Conservation (phyloP, 2,888 invertebrate species). For the Boloria selene region DNA sequence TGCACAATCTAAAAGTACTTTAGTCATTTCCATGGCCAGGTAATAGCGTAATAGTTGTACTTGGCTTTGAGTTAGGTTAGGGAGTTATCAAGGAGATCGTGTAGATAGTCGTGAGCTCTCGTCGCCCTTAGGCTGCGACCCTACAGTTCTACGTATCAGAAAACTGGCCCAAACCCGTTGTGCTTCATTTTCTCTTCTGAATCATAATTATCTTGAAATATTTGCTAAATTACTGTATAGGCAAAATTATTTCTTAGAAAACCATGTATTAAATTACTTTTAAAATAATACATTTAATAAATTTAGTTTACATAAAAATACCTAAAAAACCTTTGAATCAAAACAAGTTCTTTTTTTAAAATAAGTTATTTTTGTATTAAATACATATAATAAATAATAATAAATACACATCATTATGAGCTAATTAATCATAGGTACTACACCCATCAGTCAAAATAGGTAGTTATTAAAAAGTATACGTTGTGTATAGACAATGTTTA, state of each 20-base stretch:
- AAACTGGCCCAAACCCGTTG: constrained; percentile 32
- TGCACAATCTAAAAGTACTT: constrained; percentile 26
- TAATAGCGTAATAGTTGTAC: constrained; percentile 35
- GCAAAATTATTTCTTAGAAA: background rate
- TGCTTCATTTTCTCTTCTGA: constrained; percentile 39
- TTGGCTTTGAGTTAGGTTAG: constrained; percentile 50
- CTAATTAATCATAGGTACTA: too few species aligned
- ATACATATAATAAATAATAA: too few species aligned
- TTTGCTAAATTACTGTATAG: background rate
- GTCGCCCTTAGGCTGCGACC: constrained; percentile 52
- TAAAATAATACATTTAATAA: too few species aligned
- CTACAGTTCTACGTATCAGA: constrained; percentile 41
- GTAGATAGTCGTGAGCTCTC: constrained; percentile 58
- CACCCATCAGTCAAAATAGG: too few species aligned
- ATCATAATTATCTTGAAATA: constrained; percentile 24
- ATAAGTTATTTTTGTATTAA: too few species aligned
- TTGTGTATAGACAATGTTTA: too few species aligned
- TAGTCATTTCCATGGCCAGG: constrained; percentile 30
- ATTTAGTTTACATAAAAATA: too few species aligned
- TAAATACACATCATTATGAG: too few species aligned
- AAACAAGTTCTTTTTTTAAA: too few species aligned
- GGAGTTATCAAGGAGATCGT: constrained; percentile 55
- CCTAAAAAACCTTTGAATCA: too few species aligned
- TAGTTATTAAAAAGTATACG: too few species aligned
- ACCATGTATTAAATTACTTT: too few species aligned